These are phyloP conservation scores for Temnothorax ravouxi DNA, from an alignment of 2,888 invertebrate genomes.

Conservation along the genomic window DNA sequence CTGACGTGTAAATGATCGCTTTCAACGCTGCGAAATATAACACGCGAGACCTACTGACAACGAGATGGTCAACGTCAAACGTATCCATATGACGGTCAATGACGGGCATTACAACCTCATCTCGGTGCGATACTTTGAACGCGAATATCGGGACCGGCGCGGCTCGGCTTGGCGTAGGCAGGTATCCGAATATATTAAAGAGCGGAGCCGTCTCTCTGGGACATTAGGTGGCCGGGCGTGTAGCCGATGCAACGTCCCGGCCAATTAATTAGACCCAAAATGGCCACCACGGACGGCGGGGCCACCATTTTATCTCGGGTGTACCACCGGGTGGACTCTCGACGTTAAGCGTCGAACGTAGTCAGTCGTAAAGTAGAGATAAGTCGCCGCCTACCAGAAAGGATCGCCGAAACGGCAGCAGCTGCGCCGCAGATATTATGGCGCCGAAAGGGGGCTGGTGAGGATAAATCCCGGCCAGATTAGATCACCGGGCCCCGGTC, in stretches of 20 bases:
- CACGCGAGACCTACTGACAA: neutral
- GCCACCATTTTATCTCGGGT: conserved; percentile 79
- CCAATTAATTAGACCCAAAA: conserved; percentile 79
- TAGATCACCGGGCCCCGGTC: conserved; percentile 78
- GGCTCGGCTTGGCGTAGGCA: conserved; percentile 57
- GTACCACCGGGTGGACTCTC: conserved; percentile 76
- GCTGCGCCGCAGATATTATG: conserved; percentile 82
- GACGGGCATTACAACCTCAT: conserved; percentile 54
- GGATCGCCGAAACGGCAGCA: conserved; percentile 84
- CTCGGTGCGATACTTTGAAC: conserved; percentile 71
- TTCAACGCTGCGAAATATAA: neutral
- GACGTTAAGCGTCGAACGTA: conserved; percentile 79
- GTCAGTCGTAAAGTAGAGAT: conserved; percentile 85
- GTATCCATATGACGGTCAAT: conserved; percentile 34
- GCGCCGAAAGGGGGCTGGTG: conserved; percentile 83
- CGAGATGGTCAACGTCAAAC: conserved; percentile 1
- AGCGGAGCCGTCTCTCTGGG: conserved; percentile 28
- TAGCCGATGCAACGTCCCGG: conserved; percentile 61
- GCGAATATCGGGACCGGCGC: conserved; percentile 54
- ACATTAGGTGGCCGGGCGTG: conserved; percentile 67
- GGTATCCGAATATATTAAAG: conserved; percentile 75
- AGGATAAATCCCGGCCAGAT: conserved; percentile 84
- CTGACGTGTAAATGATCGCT: neutral
- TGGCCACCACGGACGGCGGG: conserved; percentile 71
- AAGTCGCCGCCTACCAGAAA: conserved; percentile 86